A percentile compares a stretch with the other conserved stretches of the same genome.
These are phyloP conservation scores for Percopsis omiscomaycus DNA, from an alignment of 2,797 vertebrate species.

Conservation along the genomic window DNA sequence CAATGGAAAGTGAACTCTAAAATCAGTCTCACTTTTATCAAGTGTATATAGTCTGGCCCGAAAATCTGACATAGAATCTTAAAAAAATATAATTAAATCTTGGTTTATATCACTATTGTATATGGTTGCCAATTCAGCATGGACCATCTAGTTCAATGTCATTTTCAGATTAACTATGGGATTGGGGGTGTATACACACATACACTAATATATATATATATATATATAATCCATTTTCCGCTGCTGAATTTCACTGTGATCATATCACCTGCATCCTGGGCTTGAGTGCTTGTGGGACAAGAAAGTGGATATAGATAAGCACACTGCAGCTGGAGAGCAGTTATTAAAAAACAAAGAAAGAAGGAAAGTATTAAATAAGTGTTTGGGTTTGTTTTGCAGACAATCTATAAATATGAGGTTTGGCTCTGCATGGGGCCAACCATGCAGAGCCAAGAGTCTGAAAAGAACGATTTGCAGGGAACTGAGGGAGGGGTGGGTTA, in stretches of 20 bases:
- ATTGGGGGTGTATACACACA: neutral
- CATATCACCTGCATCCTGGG: neutral
- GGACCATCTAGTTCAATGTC: constrained; percentile 3
- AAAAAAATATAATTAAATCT: no score
- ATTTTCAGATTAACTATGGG: constrained; percentile 12
- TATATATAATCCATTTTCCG: constrained; percentile 3
- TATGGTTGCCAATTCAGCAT: neutral
- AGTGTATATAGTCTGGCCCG: neutral
- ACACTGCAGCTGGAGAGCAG: neutral
- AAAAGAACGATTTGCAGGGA: no score
- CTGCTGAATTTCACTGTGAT: neutral
- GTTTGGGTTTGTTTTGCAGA: neutral
- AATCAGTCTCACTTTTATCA: constrained; percentile 18
- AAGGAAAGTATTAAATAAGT: neutral
- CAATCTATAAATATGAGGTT: neutral
- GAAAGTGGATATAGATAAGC: neutral
- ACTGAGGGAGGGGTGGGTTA: no score
- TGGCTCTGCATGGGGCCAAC: neutral
- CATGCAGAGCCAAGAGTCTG: no score
- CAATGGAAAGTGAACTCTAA: constrained; percentile 23
- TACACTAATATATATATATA: neutral
- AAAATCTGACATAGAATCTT: neutral
- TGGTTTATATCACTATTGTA: neutral
- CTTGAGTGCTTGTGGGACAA: neutral
- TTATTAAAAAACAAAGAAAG: neutral